Evolutionary conservation across 2,797 vertebrate species (phyloP).

Genomic region (Acipenser oxyrinchus): DNA sequence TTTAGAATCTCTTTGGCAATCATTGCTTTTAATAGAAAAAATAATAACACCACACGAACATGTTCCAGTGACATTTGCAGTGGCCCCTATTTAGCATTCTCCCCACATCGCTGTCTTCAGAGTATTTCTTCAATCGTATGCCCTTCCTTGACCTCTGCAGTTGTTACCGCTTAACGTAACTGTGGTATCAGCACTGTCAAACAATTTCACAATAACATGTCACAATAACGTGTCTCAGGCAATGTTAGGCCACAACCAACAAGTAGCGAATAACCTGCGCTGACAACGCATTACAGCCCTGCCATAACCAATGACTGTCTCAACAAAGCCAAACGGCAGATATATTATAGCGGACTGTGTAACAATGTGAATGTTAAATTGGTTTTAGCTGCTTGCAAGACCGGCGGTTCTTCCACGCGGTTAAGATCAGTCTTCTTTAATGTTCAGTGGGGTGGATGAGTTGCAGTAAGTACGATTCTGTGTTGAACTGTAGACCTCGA

Average conservation of each 20-base stretch:
- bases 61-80: slow-evolving; percentile 18
- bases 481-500: too few relatives aligned
- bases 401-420: neutral
- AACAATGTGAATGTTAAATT: slow-evolving; percentile 42
- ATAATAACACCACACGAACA: slow-evolving; percentile 12
- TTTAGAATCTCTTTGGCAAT: slow-evolving; percentile 4
- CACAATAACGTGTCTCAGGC: slow-evolving; percentile 37
- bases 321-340: slow-evolving; percentile 40
- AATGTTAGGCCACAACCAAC: slow-evolving; percentile 46
- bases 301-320: slow-evolving; percentile 60
- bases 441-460: too few relatives aligned
- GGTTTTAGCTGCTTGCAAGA: slow-evolving; percentile 36
- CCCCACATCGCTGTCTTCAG: slow-evolving; percentile 4
- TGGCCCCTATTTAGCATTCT: slow-evolving; percentile 36
- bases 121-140: slow-evolving; percentile 18
- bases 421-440: too few relatives aligned
- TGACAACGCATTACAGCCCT: slow-evolving; percentile 66
- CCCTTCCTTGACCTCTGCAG: slow-evolving; percentile 41
- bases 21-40: neutral
- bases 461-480: too few relatives aligned
- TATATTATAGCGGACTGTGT: slow-evolving; percentile 38
- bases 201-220: slow-evolving; percentile 45
- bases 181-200: slow-evolving; percentile 43
- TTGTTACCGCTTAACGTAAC: slow-evolving; percentile 39
- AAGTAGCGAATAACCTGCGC: slow-evolving; percentile 49